These are phyloP conservation scores for Kobus ellipsiprymnus DNA, from an alignment of 2,113 vertebrate genomes.

Conservation along the genomic window DNA sequence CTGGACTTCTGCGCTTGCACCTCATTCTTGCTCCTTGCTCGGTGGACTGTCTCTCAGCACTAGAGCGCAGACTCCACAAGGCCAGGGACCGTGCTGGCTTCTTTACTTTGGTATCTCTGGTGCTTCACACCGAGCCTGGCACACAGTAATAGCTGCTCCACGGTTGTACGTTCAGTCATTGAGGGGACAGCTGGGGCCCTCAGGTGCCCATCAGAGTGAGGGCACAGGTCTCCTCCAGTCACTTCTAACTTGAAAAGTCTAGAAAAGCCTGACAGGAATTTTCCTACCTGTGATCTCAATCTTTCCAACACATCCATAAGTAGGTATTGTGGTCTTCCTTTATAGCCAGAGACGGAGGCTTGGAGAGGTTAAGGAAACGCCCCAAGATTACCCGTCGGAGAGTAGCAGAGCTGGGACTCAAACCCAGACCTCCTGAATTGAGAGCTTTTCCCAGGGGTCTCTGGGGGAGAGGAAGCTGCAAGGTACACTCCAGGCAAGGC, in stretches of 20 bases:
- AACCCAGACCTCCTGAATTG: neutral
- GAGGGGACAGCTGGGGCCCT: neutral
- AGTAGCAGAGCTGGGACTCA: neutral
- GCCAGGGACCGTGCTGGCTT: too few species aligned
- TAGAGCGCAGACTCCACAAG: neutral
- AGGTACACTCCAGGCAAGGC: neutral
- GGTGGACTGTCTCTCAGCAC: neutral
- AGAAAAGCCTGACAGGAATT: neutral
- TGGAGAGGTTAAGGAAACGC: neutral
- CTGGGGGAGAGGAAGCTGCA: neutral
- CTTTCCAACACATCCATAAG: neutral
- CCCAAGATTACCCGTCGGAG: neutral
- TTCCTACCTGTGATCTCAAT: neutral
- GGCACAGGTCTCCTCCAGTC: neutral
- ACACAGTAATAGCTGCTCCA: neutral
- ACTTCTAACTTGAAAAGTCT: neutral
- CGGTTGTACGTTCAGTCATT: neutral
- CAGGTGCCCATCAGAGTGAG: neutral
- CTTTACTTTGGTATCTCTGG: neutral
- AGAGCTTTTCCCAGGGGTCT: neutral
- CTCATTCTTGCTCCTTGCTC: neutral
- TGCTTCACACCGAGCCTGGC: neutral
- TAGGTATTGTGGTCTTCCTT: neutral
- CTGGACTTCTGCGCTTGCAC: neutral
- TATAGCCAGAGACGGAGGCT: neutral